Evolutionary conservation across 2,797 vertebrate genomes (phyloP).

Genomic region (Eidolon dupreanum): DNA sequence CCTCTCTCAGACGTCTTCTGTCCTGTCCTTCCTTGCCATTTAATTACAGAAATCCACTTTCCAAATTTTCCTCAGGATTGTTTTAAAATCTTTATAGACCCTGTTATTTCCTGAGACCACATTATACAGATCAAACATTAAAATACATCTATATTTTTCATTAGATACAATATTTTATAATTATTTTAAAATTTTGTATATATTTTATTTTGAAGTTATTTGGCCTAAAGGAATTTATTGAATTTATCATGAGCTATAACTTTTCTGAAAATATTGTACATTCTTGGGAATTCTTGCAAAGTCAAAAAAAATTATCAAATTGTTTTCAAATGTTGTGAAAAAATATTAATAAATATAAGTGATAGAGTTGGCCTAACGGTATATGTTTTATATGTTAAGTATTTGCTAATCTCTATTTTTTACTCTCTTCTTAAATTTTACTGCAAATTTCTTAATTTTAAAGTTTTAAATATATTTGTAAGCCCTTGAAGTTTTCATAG

Average conservation of each 20-base stretch:
- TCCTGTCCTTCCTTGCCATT: not conserved
- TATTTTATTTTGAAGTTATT: slow-evolving; percentile 47
- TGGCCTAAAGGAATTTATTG: not conserved
- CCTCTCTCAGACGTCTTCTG: not conserved
- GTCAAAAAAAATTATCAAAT: slow-evolving; percentile 1
- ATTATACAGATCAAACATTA: not conserved
- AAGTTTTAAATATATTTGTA: slow-evolving; percentile 2
- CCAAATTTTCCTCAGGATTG: not conserved
- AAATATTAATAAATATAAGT: slow-evolving; percentile 15
- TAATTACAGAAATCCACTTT: not conserved
- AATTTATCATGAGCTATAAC: not conserved
- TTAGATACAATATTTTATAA: not conserved
- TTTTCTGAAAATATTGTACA: not conserved
- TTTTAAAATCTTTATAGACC: not conserved
- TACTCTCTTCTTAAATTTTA: slow-evolving; percentile 19
- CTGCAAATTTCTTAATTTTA: not conserved
- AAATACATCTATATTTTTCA: not conserved
- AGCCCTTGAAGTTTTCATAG: not conserved
- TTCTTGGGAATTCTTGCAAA: slow-evolving; percentile 30
- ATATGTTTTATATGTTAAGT: slow-evolving; percentile 3
- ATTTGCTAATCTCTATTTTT: slow-evolving; percentile 2
- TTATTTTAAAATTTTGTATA: slow-evolving; percentile 5
- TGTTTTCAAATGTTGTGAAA: not conserved
- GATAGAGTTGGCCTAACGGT: not conserved
- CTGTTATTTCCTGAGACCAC: not conserved